Percentiles rank a stretch among this genome's conserved stretches.
Evolutionary conservation across 2,113 vertebrate genomes (phyloP).

Genomic region (Chaetura pelagica): DNA sequence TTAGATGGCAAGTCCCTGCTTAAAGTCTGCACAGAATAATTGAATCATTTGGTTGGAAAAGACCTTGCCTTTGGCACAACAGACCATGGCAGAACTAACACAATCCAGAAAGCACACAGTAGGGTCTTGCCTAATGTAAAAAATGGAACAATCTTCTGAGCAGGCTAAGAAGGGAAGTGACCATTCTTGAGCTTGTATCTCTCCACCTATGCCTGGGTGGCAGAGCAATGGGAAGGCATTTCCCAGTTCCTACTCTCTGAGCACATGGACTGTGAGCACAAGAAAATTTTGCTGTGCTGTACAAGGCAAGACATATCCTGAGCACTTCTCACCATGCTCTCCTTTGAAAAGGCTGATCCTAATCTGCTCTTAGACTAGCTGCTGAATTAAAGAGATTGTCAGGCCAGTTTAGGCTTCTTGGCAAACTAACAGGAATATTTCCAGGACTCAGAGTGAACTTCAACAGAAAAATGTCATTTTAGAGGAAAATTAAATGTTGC

Average conservation of each 20-base stretch:
- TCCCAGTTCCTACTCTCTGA: background rate
- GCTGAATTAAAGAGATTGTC: background rate
- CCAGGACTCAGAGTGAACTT: background rate
- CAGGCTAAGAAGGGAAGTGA: background rate
- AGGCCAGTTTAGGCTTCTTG: background rate
- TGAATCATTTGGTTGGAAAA: too few relatives aligned
- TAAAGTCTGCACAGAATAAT: background rate
- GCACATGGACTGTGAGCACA: background rate
- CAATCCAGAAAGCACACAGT: background rate
- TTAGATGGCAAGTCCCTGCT: background rate
- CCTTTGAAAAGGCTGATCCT: background rate
- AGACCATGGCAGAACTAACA: background rate
- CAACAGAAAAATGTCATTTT: background rate
- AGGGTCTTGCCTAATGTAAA: background rate
- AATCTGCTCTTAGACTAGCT: background rate
- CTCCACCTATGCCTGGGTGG: background rate
- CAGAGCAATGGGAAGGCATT: background rate
- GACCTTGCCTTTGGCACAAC: background rate
- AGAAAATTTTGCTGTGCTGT: background rate
- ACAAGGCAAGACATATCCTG: background rate
- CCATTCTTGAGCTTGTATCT: background rate
- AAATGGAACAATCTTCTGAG: background rate
- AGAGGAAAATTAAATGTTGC: background rate
- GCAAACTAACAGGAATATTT: background rate
- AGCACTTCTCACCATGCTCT: background rate